A percentile compares a stretch with the other conserved stretches of the same genome.
These are phyloP conservation scores for Macquaria ambigua DNA, from an alignment of 2,113 vertebrate genomes.

Conservation along the genomic window DNA sequence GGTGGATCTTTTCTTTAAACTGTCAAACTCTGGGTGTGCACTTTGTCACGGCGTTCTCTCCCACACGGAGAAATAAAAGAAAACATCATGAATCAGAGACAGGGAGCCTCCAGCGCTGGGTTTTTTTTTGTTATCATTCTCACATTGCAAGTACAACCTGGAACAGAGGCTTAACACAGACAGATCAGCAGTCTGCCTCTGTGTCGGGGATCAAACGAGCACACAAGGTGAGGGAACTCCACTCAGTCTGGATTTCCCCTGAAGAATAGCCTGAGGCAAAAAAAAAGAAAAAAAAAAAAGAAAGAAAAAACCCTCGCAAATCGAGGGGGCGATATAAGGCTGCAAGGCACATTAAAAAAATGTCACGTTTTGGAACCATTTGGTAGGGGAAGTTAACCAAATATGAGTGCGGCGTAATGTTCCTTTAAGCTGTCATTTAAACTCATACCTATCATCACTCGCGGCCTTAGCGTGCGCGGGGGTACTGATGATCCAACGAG, in stretches of 20 bases:
- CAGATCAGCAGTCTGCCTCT: constrained; percentile 22
- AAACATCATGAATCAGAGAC: constrained; percentile 55
- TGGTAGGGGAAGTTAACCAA: constrained; percentile 82
- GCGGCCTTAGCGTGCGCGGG: constrained; percentile 64
- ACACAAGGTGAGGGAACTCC: constrained; percentile 72
- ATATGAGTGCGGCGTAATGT: constrained; percentile 84
- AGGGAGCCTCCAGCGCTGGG: constrained; percentile 44
- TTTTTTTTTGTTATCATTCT: constrained; percentile 45
- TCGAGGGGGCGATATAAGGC: constrained; percentile 55
- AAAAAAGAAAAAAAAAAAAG: neutral
- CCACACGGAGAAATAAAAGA: constrained; percentile 60
- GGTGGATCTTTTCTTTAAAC: constrained; percentile 75
- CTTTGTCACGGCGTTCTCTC: constrained; percentile 66
- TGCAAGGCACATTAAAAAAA: constrained; percentile 68
- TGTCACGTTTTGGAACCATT: constrained; percentile 79
- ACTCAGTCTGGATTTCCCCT: constrained; percentile 53
- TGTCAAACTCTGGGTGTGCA: constrained; percentile 76
- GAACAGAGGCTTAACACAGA: constrained; percentile 57
- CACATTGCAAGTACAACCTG: constrained; percentile 63
- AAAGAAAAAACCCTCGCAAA: constrained; percentile 40
- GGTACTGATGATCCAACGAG: constrained; percentile 81
- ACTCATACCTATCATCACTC: constrained; percentile 85
- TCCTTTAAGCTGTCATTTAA: constrained; percentile 86
- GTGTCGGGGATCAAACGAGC: constrained; percentile 59
- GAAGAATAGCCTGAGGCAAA: constrained; percentile 62